phyloP scores from a whole-genome alignment of 2,113 vertebrate species.

The Datnioides undecimradiatus region DNA sequence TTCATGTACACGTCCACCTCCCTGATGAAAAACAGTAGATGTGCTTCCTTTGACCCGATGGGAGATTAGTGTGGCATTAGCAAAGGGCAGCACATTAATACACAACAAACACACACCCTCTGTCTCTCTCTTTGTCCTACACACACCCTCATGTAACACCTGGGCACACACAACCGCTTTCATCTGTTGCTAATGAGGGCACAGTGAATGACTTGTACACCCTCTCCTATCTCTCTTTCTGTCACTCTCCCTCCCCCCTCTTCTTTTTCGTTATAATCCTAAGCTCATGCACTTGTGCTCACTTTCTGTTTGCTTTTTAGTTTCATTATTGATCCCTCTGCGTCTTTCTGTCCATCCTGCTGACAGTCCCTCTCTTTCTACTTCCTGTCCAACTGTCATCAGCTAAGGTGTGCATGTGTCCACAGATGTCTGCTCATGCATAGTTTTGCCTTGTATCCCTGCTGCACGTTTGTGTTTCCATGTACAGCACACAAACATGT shows the following conservation, averaged over 20 bases:
- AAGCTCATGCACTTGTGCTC: background rate
- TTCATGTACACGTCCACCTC: slow-evolving; percentile 61
- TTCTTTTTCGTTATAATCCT: background rate
- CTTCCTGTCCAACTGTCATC: background rate
- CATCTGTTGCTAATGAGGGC: slow-evolving; percentile 74
- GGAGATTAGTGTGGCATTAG: slow-evolving; percentile 92
- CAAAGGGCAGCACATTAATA: slow-evolving; percentile 91
- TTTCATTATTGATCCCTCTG: slow-evolving; percentile 12
- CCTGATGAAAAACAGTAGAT: slow-evolving; percentile 80
- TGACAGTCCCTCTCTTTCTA: background rate
- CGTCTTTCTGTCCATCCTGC: background rate
- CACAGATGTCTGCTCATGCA: background rate
- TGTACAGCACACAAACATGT: background rate
- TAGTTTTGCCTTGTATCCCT: background rate
- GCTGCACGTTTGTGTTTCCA: no score
- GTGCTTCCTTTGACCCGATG: slow-evolving; percentile 88
- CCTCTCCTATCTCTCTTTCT: slow-evolving; percentile 45
- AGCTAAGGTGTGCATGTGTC: background rate
- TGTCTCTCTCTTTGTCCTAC: background rate
- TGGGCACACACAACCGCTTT: slow-evolving; percentile 34
- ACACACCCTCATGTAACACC: slow-evolving; percentile 30
- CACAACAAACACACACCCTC: slow-evolving; percentile 61
- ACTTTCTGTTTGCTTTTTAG: slow-evolving; percentile 13
- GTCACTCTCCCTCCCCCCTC: background rate
- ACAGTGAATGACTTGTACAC: slow-evolving; percentile 74